Conservation (phyloP, 2,113 vertebrate genomes). For the Callorhinus ursinus region DNA sequence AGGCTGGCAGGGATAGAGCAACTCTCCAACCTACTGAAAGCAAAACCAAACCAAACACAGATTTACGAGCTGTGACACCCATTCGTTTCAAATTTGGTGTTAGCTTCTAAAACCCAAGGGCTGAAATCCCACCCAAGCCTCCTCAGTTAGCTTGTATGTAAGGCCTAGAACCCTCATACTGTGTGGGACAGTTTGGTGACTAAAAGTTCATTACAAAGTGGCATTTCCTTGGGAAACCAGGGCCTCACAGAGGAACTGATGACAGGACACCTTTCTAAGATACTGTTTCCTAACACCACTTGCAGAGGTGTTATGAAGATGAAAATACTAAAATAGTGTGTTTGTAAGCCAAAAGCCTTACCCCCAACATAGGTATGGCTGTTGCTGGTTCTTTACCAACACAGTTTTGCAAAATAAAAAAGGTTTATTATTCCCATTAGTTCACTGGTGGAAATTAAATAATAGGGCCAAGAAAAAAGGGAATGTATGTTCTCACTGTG, state of each 20-base stretch:
- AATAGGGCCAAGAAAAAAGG: neutral
- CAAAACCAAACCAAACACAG: neutral
- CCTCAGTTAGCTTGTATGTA: neutral
- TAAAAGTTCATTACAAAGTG: neutral
- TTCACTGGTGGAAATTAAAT: constrained; percentile 22
- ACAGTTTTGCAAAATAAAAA: neutral
- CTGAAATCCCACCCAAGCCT: neutral
- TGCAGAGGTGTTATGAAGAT: neutral
- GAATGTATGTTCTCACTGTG: neutral
- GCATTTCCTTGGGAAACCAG: neutral
- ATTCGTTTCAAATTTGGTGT: neutral
- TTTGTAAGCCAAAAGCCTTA: neutral
- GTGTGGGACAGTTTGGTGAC: neutral
- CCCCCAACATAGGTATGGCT: neutral
- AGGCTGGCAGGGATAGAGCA: neutral
- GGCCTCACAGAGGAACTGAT: neutral
- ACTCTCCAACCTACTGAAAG: neutral
- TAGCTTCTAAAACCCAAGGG: neutral
- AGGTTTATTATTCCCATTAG: neutral
- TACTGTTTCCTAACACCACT: neutral
- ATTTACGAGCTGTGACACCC: neutral
- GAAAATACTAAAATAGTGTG: neutral
- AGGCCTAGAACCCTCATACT: neutral
- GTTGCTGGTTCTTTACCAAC: constrained; percentile 3
- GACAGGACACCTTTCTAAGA: neutral